Base-by-base conservation (phyloP, 2,888 invertebrate genomes). In the Boloria selene region DNA sequence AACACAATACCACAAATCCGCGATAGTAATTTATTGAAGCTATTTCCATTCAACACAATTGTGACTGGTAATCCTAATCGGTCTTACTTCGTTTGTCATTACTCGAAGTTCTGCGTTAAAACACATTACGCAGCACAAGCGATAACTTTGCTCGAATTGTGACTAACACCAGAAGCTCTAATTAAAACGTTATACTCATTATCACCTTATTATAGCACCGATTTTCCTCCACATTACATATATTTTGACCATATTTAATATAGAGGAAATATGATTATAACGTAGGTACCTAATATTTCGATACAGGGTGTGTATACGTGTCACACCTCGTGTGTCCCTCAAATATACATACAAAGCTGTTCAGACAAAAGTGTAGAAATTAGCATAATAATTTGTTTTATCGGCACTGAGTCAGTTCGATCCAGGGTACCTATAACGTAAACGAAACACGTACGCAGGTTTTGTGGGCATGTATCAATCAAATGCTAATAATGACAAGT, bases 381-480 rank as follows among this genome's bases (percentile, higher is more conserved):
- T 84, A 82, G 74, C 83, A 86, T 84, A 82, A 80, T 76, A 73
- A 81, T 80, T 82, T 81, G 79, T 78, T 78, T 78, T 79, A 79
- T 79, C 75, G 74, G 68, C 73, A 71, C 73, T 83, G 84, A 85
- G 72, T 84, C 84, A 83, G 73, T 70, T 64, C 65, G 65, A 44
- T 54, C 14, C 14, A 17, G 38, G 14, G 38, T 31, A 65, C 58
- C 65, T 70, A 74, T 81, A 64, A 75, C 63, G 75, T 74, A 83
- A 73, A 67, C 79, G 55, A 69, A 65, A 64, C 81, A 82, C 83
- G 82, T 80, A 74, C 45, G 17, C 42, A 60, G 31, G 52, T 68
- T 65, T 63, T 59, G 53, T 65, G 58, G 17, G 17, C 49, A 53
- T 61, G 53, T 56, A 59, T 55, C 60, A 55, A 65, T 65, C 54